Evolutionary conservation across 2,797 vertebrate species (phyloP).

Genomic region (Pangasius macronema): DNA sequence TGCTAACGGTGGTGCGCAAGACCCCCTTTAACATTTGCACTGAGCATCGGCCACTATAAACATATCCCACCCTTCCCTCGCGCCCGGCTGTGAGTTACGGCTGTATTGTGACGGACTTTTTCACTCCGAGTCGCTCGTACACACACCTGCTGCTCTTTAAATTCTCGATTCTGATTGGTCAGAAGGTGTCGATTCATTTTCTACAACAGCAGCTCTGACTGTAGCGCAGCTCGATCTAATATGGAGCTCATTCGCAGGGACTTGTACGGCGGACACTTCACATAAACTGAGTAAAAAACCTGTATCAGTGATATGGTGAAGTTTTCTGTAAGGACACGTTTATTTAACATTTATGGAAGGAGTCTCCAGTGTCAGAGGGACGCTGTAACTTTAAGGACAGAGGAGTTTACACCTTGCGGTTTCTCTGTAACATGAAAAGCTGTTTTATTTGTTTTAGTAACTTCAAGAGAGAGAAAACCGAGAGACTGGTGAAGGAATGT

Average conservation of each 20-base stretch:
- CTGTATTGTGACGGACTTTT: constrained; percentile 43
- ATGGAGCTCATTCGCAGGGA: neutral
- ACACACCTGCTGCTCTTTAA: constrained; percentile 38
- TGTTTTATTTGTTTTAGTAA: neutral
- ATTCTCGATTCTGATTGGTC: neutral
- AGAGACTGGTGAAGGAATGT: neutral
- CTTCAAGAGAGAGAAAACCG: neutral
- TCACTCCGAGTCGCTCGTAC: neutral
- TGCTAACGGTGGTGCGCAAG: constrained; percentile 57
- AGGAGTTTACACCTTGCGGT: neutral
- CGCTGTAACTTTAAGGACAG: neutral
- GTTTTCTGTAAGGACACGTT: neutral
- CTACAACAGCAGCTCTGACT: neutral
- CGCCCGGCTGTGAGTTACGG: constrained; percentile 52
- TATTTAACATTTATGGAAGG: neutral
- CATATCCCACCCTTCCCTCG: constrained; percentile 49
- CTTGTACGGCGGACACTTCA: neutral
- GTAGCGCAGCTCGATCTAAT: neutral
- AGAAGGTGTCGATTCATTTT: neutral
- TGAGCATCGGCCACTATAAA: constrained; percentile 56
- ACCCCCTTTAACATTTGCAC: constrained; percentile 71
- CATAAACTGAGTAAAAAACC: neutral
- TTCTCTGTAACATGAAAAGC: neutral
- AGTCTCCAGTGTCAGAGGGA: neutral
- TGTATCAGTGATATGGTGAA: neutral